Percentiles rank a stretch among this genome's conserved stretches.
Evolutionary conservation across 2,113 vertebrate genomes (phyloP).

Genomic region (Petaurus breviceps): DNA sequence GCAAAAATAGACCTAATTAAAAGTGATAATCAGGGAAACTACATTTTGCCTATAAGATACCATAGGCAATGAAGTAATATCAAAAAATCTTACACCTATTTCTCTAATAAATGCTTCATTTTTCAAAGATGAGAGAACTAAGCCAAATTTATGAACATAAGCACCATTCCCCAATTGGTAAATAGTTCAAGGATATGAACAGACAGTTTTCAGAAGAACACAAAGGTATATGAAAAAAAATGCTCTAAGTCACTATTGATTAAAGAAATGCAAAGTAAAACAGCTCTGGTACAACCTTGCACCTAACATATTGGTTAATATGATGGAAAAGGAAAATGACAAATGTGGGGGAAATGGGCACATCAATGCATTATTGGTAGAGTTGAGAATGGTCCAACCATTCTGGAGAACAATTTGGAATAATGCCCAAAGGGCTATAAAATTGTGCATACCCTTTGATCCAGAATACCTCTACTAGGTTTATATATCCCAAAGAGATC

Average conservation of each 20-base stretch:
- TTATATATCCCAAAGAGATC: not conserved
- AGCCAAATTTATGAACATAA: not conserved
- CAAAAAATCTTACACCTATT: not conserved
- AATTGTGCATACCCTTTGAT: too few relatives aligned
- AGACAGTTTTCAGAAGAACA: not conserved
- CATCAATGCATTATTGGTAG: not conserved
- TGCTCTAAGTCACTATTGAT: not conserved
- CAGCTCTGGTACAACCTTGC: not conserved
- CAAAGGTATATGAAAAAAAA: not conserved
- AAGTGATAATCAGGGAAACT: not conserved
- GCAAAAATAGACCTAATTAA: not conserved
- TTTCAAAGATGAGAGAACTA: not conserved
- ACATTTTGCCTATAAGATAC: not conserved
- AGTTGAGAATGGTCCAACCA: not conserved
- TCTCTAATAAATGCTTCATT: not conserved
- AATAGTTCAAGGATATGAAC: not conserved
- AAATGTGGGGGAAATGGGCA: not conserved
- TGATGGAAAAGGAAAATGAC: not conserved
- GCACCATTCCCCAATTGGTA: not conserved
- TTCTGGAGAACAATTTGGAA: not conserved
- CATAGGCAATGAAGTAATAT: not conserved
- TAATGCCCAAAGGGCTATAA: not conserved
- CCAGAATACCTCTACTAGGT: not conserved
- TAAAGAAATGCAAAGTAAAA: not conserved
- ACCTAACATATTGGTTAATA: not conserved